phyloP scores from a whole-genome alignment of 2,888 invertebrate species.

The Agrenia bidenticulata region DNA sequence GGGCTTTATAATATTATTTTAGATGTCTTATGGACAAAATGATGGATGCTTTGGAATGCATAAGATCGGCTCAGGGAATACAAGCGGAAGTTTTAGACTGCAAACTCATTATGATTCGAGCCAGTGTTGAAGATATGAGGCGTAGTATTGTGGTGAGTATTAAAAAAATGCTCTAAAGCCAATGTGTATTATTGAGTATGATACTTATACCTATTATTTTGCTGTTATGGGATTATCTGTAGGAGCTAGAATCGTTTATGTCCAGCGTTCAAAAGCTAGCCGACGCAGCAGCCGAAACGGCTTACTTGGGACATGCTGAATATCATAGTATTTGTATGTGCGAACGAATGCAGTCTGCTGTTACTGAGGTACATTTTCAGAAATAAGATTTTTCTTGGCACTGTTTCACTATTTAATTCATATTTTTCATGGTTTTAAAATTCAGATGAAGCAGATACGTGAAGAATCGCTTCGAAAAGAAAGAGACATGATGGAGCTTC shows the following conservation, averaged over 20 bases:
- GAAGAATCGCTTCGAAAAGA: conserved; percentile 39
- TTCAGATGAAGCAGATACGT: conserved; percentile 38
- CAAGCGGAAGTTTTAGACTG: conserved; percentile 42
- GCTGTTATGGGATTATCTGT: background rate
- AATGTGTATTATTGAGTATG: no score
- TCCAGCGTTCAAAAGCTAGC: conserved; percentile 38
- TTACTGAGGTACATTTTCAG: conserved; percentile 27
- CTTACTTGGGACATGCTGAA: conserved; percentile 46
- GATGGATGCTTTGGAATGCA: conserved; percentile 41
- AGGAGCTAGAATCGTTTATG: conserved; percentile 47
- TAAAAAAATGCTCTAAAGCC: no score
- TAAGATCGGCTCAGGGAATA: conserved; percentile 30
- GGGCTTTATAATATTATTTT: background rate
- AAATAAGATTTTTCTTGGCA: no score
- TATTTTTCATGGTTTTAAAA: no score
- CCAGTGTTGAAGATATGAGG: conserved; percentile 42
- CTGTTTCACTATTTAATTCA: no score
- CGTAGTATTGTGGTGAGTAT: conserved; percentile 34
- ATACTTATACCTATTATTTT: no score
- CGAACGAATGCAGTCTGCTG: conserved; percentile 40
- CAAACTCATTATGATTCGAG: conserved; percentile 38
- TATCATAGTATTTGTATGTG: conserved; percentile 42
- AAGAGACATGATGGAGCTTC: conserved; percentile 45
- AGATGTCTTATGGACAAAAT: conserved; percentile 35
- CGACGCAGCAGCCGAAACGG: conserved; percentile 42